Conservation (phyloP, 2,888 invertebrate species). For the Taenaris catops region DNA sequence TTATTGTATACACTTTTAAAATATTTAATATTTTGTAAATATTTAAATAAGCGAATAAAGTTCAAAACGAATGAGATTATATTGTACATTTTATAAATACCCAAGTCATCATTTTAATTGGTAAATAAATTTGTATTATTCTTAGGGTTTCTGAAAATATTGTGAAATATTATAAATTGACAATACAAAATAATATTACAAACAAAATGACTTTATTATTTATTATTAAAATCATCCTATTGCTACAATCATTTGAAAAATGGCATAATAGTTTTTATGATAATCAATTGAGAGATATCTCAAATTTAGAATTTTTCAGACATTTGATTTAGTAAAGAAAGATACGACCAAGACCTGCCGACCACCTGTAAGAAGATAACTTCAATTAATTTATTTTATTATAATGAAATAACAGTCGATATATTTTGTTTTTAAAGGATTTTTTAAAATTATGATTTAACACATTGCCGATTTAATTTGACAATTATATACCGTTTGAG, state of each 20-base stretch:
- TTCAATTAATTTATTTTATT: no score
- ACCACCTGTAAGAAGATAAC: no score
- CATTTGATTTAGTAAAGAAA: constrained; percentile 31
- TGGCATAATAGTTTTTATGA: no score
- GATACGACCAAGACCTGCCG: constrained; percentile 32
- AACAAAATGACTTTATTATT: constrained; percentile 31
- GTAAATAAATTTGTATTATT: constrained; percentile 70
- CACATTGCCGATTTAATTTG: no score
- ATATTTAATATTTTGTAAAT: constrained; percentile 79
- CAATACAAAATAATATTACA: constrained; percentile 67
- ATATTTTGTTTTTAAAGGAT: no score
- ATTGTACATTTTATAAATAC: constrained; percentile 78
- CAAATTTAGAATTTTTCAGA: constrained; percentile 26
- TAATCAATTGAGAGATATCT: no score
- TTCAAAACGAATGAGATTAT: constrained; percentile 77
- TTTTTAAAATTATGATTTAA: no score
- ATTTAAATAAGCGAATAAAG: constrained; percentile 54
- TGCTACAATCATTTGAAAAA: no score
- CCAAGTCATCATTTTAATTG: constrained; percentile 70
- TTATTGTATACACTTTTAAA: constrained; percentile 77
- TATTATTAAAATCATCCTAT: no score
- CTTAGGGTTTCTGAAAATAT: constrained; percentile 71
- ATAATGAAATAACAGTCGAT: no score
- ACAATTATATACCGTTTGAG: no score
- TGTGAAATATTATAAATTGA: constrained; percentile 76